phyloP scores from a whole-genome alignment of 2,888 invertebrate species.

The Torymus tubicola region DNA sequence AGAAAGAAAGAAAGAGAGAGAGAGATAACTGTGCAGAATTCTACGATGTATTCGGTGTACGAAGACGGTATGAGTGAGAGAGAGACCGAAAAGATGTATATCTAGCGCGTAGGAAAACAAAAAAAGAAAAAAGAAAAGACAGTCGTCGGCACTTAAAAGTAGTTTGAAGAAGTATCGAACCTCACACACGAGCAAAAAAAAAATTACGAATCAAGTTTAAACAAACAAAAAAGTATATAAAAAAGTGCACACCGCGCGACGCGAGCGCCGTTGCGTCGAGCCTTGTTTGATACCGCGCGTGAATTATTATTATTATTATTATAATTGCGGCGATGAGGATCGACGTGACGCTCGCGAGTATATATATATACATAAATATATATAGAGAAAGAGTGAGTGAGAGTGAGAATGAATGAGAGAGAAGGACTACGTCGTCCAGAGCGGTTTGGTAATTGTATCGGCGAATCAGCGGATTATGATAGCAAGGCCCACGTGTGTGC shows the following conservation, averaged over 20 bases:
- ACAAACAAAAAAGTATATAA: too few relatives aligned
- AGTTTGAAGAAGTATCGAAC: conserved; percentile 16
- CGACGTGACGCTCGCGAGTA: not conserved
- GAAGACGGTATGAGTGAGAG: not conserved
- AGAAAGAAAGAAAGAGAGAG: not conserved
- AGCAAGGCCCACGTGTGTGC: too few relatives aligned
- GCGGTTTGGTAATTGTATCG: too few relatives aligned
- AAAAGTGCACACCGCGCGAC: too few relatives aligned
- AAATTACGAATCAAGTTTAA: not conserved
- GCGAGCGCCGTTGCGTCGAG: too few relatives aligned
- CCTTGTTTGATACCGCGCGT: too few relatives aligned
- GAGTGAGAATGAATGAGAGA: conserved; percentile 28
- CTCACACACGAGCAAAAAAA: conserved; percentile 2
- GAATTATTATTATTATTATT: too few relatives aligned
- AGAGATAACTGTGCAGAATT: conserved; percentile 29
- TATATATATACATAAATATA: not conserved
- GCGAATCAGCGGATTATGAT: too few relatives aligned
- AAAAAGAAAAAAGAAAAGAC: not conserved
- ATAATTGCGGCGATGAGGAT: too few relatives aligned
- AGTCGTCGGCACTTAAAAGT: conserved; percentile 21
- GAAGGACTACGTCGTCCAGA: not conserved
- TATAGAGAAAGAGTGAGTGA: not conserved
- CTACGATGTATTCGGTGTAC: not conserved
- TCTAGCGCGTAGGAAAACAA: not conserved
- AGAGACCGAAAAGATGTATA: not conserved